phyloP scores from a whole-genome alignment of 2,113 vertebrate species.

The Lethenteron reissneri region DNA sequence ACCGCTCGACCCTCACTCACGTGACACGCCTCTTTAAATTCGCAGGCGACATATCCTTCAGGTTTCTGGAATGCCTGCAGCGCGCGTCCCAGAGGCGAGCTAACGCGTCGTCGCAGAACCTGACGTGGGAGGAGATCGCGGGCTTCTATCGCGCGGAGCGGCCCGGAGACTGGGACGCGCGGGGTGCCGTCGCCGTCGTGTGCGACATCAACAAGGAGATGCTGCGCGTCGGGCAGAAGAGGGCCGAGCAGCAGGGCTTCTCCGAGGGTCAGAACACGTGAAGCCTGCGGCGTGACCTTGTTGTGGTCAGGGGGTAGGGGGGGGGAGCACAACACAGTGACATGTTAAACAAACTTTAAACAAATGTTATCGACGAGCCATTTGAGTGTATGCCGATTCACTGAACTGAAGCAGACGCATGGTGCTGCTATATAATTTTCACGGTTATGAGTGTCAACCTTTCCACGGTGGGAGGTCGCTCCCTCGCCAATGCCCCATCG shows the following conservation, averaged over 20 bases:
- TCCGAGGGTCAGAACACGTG: slow-evolving; percentile 27
- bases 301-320: too few relatives aligned
- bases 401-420: too few relatives aligned
- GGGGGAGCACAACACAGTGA: too few relatives aligned
- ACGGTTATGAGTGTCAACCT: too few relatives aligned
- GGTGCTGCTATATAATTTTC: too few relatives aligned
- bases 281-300: too few relatives aligned
- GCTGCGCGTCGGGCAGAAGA: slow-evolving; percentile 63
- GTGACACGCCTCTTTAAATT: background rate
- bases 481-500: too few relatives aligned
- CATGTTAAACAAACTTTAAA: too few relatives aligned
- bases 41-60: slow-evolving; percentile 74
- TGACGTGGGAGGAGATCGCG: slow-evolving; percentile 54
- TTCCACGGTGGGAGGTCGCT: too few relatives aligned
- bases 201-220: slow-evolving; percentile 96
- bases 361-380: too few relatives aligned
- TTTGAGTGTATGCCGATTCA: too few relatives aligned
- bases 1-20: too few relatives aligned
- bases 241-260: slow-evolving; percentile 28
- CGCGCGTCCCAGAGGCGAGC: slow-evolving; percentile 21
- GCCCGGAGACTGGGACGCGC: slow-evolving; percentile 14
- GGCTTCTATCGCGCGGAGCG: slow-evolving; percentile 23
- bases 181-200: slow-evolving; percentile 35
- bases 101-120: slow-evolving; percentile 27
- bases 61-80: slow-evolving; percentile 58